Evolutionary conservation across 2,797 vertebrate species (phyloP).

Genomic region (Anas capensis): DNA sequence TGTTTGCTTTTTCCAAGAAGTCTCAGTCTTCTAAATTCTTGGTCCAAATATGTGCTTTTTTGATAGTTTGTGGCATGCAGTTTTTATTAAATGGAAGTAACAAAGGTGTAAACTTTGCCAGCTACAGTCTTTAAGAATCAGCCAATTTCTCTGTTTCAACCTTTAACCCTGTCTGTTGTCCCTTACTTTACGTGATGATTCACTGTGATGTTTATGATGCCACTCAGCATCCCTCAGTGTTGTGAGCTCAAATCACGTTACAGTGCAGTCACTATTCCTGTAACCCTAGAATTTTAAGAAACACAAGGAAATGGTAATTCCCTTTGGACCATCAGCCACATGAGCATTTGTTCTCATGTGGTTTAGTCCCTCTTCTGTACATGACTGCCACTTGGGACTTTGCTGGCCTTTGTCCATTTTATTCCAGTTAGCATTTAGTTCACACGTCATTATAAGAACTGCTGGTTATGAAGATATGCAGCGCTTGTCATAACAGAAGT

Average conservation of each 20-base stretch:
- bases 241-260: conserved; percentile 31
- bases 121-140: not conserved
- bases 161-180: not conserved
- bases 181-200: not conserved
- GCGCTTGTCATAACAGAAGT: conserved; percentile 76
- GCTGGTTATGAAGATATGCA: conserved; percentile 66
- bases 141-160: not conserved
- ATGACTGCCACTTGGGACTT: conserved; percentile 50
- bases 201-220: not conserved
- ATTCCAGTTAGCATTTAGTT: conserved; percentile 78
- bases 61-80: not conserved
- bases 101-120: not conserved
- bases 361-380: conserved; percentile 67
- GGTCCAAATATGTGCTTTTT: not conserved
- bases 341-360: conserved; percentile 52
- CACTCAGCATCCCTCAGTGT: not conserved
- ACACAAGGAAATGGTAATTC: conserved; percentile 31
- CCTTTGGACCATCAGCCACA: not conserved
- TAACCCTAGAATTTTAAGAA: conserved; percentile 24
- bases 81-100: not conserved
- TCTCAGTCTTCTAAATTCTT: not conserved
- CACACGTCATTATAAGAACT: conserved; percentile 79
- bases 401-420: conserved; percentile 73
- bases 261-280: not conserved
- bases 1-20: not conserved